phyloP scores from a whole-genome alignment of 2,888 invertebrate species.

The Odontocerum albicorne region DNA sequence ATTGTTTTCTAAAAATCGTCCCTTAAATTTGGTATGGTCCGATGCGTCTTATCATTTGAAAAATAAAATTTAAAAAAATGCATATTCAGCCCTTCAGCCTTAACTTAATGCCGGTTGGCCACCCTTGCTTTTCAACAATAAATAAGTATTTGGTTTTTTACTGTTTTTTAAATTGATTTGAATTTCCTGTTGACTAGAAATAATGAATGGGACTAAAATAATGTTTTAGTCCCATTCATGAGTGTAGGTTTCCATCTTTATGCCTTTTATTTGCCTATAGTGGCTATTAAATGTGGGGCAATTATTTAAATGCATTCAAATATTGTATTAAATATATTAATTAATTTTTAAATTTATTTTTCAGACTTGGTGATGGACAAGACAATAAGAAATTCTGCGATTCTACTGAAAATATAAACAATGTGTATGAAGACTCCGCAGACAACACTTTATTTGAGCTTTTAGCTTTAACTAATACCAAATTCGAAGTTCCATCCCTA shows the following conservation, averaged over 20 bases:
- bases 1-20: too few relatives aligned
- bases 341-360: constrained; percentile 19
- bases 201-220: too few relatives aligned
- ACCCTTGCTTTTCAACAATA: too few relatives aligned
- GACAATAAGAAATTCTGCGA: constrained; percentile 32
- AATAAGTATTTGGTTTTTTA: too few relatives aligned
- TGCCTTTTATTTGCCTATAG: constrained; percentile 2
- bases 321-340: background rate
- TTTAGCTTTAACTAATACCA: constrained; percentile 24
- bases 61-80: too few relatives aligned
- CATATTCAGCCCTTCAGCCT: too few relatives aligned
- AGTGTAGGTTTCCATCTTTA: background rate
- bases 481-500: background rate
- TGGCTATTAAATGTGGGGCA: background rate
- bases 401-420: constrained; percentile 8
- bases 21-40: too few relatives aligned
- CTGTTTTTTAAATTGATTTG: too few relatives aligned
- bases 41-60: too few relatives aligned
- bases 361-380: constrained; percentile 39
- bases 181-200: too few relatives aligned
- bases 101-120: too few relatives aligned
- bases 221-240: too few relatives aligned
- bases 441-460: constrained; percentile 38
- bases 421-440: constrained; percentile 30
- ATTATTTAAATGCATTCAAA: background rate